Evolutionary conservation across 1,140 invertebrate genomes (phyloP).

Genomic region (Chironomus striatipennis): DNA sequence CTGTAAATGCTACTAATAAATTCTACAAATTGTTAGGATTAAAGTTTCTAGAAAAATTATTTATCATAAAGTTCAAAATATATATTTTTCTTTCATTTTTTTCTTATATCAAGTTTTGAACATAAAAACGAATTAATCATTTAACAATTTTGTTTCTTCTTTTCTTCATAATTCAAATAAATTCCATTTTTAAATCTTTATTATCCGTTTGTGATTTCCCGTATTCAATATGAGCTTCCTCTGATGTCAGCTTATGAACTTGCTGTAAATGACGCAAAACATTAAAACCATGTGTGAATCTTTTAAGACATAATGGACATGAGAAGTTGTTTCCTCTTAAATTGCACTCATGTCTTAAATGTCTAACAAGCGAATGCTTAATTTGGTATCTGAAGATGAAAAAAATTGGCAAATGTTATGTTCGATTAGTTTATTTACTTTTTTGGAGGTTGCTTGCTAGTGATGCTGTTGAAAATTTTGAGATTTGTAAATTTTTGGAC

Average conservation of each 20-base stretch:
- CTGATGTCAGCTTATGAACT: not conserved
- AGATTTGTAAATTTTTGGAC: too few species aligned
- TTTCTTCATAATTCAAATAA: not conserved
- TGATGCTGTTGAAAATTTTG: too few species aligned
- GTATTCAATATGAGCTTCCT: not conserved
- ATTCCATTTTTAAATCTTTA: not conserved
- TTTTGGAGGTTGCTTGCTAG: too few species aligned
- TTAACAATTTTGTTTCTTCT: not conserved
- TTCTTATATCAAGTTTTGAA: not conserved
- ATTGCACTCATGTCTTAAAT: not conserved
- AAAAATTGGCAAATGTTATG: not conserved
- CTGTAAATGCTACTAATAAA: too few species aligned
- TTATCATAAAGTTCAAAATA: too few species aligned
- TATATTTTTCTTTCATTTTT: not conserved
- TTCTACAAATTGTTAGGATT: too few species aligned
- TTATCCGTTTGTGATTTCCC: not conserved
- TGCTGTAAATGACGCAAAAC: not conserved
- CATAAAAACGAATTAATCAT: not conserved
- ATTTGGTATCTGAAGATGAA: not conserved
- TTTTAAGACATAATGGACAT: not conserved
- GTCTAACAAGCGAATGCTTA: conserved; percentile 15
- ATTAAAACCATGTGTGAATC: not conserved
- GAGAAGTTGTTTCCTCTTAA: not conserved
- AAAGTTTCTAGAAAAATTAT: too few species aligned
- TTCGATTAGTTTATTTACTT: too few species aligned